A percentile compares a stretch with the other conserved stretches of the same genome.
These are phyloP conservation scores for Cephalophus harveyi DNA, from an alignment of 2,113 vertebrate species.

Conservation along the genomic window DNA sequence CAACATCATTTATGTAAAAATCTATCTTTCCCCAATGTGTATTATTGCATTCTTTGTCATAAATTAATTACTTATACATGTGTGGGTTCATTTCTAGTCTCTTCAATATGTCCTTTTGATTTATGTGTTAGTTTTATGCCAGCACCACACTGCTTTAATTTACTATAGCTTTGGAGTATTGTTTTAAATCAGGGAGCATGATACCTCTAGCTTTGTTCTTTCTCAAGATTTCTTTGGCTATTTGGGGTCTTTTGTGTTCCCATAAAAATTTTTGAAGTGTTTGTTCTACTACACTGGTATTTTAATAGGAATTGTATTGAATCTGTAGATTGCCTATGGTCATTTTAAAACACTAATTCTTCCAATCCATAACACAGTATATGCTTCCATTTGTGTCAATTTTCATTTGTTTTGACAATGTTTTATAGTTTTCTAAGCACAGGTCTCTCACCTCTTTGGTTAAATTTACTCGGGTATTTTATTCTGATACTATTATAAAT, in stretches of 20 bases:
- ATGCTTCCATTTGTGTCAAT: background rate
- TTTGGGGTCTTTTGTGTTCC: background rate
- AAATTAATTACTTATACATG: background rate
- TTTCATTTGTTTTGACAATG: background rate
- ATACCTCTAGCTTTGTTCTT: background rate
- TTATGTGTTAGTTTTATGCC: background rate
- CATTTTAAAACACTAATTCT: background rate
- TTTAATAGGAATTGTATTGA: background rate
- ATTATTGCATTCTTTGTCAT: background rate
- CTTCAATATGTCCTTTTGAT: background rate
- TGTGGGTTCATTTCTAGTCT: background rate
- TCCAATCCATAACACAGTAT: background rate
- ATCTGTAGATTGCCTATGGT: background rate
- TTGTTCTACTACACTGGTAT: background rate
- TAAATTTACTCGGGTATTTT: background rate
- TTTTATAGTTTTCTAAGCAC: background rate
- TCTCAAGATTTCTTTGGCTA: background rate
- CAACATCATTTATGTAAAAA: background rate
- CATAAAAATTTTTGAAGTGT: background rate
- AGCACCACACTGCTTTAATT: background rate
- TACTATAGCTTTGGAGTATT: background rate
- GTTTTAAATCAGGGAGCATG: background rate
- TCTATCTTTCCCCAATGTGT: background rate
- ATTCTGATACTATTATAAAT: background rate
- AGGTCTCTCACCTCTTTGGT: background rate